Evolutionary conservation across 2,888 invertebrate genomes (phyloP).

Genomic region (Cosmia pyralina): DNA sequence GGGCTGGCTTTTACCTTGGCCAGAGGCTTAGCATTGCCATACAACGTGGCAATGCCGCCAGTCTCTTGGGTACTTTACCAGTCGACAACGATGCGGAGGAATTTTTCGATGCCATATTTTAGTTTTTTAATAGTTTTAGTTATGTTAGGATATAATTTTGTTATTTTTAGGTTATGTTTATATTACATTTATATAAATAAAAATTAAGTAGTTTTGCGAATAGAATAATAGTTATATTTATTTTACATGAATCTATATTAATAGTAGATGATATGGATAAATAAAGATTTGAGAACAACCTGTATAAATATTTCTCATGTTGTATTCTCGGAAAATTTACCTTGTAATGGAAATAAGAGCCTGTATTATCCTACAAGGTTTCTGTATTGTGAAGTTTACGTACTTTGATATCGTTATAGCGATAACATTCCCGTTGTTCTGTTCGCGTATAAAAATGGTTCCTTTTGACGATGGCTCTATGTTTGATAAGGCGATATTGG

Average conservation of each 20-base stretch:
- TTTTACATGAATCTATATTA: background rate
- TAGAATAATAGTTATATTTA: background rate
- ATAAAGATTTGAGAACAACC: background rate
- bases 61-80: no score
- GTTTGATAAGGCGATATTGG: background rate
- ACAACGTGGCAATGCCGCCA: no score
- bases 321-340: background rate
- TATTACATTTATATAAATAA: no score
- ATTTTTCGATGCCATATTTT: no score
- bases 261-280: background rate
- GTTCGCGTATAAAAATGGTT: background rate
- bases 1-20: no score
- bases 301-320: background rate
- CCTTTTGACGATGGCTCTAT: background rate
- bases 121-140: no score
- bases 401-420: slow-evolving; percentile 3
- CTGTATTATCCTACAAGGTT: slow-evolving; percentile 16
- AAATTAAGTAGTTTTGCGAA: no score
- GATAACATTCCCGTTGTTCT: background rate
- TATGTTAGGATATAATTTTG: no score
- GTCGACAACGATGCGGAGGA: no score
- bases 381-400: slow-evolving; percentile 16
- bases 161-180: no score
- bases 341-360: slow-evolving; percentile 34
- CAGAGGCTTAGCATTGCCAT: no score